These are phyloP conservation scores for Dascyllus trimaculatus DNA, from an alignment of 2,113 vertebrate genomes.

Conservation along the genomic window DNA sequence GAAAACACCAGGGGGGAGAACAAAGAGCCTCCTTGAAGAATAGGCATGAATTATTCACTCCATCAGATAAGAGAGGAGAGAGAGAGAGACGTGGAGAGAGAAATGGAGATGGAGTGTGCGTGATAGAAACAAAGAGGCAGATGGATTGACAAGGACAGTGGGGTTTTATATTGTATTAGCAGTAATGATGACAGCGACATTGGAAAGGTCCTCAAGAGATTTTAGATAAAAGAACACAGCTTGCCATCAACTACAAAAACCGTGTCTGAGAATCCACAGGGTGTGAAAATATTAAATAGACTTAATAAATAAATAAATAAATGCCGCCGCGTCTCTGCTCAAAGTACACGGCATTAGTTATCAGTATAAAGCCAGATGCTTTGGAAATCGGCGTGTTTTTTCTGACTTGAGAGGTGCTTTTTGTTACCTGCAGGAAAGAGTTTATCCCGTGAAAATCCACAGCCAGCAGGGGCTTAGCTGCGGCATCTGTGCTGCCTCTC, in stretches of 20 bases:
- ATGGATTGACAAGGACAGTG: constrained; percentile 61
- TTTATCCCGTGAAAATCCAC: constrained; percentile 54
- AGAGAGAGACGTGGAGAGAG: constrained; percentile 34
- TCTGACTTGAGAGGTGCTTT: constrained; percentile 22
- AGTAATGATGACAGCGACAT: constrained; percentile 27
- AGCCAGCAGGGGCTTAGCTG: constrained; percentile 44
- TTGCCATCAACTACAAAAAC: constrained; percentile 23
- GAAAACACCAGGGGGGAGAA: constrained; percentile 63
- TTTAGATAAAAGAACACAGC: constrained; percentile 13
- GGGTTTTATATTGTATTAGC: constrained; percentile 49
- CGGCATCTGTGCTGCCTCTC: constrained; percentile 41
- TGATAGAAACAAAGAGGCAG: constrained; percentile 55
- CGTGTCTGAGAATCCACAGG: constrained; percentile 12
- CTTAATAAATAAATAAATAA: constrained; percentile 21
- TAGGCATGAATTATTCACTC: constrained; percentile 80
- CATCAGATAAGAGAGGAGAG: constrained; percentile 62
- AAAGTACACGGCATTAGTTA: constrained; percentile 13
- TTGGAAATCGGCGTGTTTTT: constrained; percentile 15
- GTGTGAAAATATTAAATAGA: constrained; percentile 13
- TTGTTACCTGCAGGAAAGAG: constrained; percentile 26
- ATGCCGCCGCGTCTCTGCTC: background rate
- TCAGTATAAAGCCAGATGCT: constrained; percentile 22
- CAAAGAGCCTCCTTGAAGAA: constrained; percentile 76
- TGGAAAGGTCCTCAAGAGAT: constrained; percentile 25
- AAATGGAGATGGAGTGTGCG: constrained; percentile 37